A percentile compares a stretch with the other conserved stretches of the same genome.
phyloP scores from a whole-genome alignment of 2,888 invertebrate species.

The Fragum whitleyi region DNA sequence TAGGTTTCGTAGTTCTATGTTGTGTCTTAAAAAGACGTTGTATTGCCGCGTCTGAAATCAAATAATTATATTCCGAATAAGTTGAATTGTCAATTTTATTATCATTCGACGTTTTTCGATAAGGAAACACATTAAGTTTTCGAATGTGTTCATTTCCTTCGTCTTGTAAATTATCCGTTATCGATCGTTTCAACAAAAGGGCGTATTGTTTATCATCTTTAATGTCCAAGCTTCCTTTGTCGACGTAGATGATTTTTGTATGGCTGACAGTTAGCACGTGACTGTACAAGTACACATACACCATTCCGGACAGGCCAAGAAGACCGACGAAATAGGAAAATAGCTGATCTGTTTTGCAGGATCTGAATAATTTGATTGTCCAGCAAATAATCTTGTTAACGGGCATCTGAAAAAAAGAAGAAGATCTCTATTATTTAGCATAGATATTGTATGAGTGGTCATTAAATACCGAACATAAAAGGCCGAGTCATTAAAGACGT shows the following conservation, averaged over 20 bases:
- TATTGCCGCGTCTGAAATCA: background rate
- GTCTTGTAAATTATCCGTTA: background rate
- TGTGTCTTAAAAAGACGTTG: background rate
- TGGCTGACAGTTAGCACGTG: background rate
- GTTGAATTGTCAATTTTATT: too few species aligned
- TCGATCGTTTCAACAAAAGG: background rate
- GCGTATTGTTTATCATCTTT: too few species aligned
- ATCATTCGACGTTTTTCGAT: background rate
- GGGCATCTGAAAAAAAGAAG: too few species aligned
- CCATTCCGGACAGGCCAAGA: constrained; percentile 15
- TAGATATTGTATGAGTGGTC: too few species aligned
- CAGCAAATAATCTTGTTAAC: too few species aligned
- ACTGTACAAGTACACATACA: constrained; percentile 13
- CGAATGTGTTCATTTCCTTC: background rate
- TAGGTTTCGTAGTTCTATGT: background rate
- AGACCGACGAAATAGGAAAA: constrained; percentile 28
- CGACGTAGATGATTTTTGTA: constrained; percentile 1
- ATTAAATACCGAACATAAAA: too few species aligned
- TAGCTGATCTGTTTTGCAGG: background rate
- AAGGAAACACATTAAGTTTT: background rate
- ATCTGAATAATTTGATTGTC: too few species aligned
- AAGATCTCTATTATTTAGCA: too few species aligned
- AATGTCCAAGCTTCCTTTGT: too few species aligned
- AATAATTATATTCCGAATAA: background rate
- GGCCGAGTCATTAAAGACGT: too few species aligned